phyloP scores from a whole-genome alignment of 1,140 invertebrate species.

The Aphelinus atriplicis region DNA sequence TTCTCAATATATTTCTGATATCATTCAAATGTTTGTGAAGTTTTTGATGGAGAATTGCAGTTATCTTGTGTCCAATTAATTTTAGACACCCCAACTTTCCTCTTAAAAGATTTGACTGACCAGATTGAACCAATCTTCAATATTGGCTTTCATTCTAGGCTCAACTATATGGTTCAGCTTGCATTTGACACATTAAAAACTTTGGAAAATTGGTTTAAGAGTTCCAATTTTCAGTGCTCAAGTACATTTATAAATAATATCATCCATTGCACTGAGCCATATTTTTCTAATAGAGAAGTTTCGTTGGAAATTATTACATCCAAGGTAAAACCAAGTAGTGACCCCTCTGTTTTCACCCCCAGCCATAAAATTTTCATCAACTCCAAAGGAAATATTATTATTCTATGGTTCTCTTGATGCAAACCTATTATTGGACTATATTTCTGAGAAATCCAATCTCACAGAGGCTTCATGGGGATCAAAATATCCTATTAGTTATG shows the following conservation, averaged over 20 bases:
- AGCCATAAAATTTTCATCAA: slow-evolving; percentile 49
- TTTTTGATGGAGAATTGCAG: too few species aligned
- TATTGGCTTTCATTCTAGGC: slow-evolving; percentile 69
- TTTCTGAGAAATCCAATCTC: slow-evolving; percentile 59
- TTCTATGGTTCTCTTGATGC: slow-evolving; percentile 66
- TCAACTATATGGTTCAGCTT: slow-evolving; percentile 72
- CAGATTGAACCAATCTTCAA: slow-evolving; percentile 63
- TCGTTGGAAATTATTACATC: slow-evolving; percentile 48
- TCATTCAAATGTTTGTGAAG: too few species aligned
- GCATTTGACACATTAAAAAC: slow-evolving; percentile 68
- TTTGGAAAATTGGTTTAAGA: slow-evolving; percentile 69
- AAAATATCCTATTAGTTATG: slow-evolving; percentile 69
- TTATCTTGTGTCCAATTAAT: too few species aligned
- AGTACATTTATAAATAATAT: slow-evolving; percentile 62
- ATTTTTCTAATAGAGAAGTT: slow-evolving; percentile 64
- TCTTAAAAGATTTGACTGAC: too few species aligned
- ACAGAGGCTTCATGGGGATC: slow-evolving; percentile 68
- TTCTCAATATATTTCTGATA: too few species aligned
- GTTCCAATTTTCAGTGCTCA: slow-evolving; percentile 49
- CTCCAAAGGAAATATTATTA: slow-evolving; percentile 57
- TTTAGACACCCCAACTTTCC: too few species aligned
- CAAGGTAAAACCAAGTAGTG: background rate
- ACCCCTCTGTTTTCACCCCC: background rate
- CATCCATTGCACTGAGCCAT: slow-evolving; percentile 66
- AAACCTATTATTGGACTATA: slow-evolving; percentile 59